Conservation (phyloP, 2,113 vertebrate genomes). For the Chloebia gouldiae region DNA sequence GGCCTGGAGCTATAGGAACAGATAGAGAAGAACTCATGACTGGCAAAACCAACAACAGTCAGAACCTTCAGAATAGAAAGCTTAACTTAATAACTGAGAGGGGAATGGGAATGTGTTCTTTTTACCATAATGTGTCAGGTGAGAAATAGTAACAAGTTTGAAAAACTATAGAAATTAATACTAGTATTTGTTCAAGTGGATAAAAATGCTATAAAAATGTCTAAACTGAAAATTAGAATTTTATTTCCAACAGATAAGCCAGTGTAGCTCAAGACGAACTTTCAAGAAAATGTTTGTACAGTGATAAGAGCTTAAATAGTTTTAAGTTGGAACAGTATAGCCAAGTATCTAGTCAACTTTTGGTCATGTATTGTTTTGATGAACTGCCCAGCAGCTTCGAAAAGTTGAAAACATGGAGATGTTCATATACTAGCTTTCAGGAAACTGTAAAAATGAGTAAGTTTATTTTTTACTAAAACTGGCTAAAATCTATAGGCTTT, state of each 20-base stretch:
- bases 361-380: background rate
- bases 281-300: background rate
- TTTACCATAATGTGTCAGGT: background rate
- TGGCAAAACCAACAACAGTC: background rate
- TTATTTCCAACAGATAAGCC: background rate
- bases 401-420: background rate
- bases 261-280: background rate
- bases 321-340: background rate
- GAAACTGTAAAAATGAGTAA: background rate
- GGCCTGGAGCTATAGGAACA: background rate
- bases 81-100: background rate
- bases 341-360: background rate
- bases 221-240: background rate
- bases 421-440: background rate
- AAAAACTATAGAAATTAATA: background rate
- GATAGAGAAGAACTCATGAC: background rate
- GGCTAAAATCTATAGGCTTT: background rate
- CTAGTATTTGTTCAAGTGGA: background rate
- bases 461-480: background rate
- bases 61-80: background rate
- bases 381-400: background rate
- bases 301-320: background rate
- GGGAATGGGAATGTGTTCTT: background rate
- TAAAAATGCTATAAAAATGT: background rate
- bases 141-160: background rate